phyloP scores from a whole-genome alignment of 2,113 vertebrate species.

The Seriola quinqueradiata region DNA sequence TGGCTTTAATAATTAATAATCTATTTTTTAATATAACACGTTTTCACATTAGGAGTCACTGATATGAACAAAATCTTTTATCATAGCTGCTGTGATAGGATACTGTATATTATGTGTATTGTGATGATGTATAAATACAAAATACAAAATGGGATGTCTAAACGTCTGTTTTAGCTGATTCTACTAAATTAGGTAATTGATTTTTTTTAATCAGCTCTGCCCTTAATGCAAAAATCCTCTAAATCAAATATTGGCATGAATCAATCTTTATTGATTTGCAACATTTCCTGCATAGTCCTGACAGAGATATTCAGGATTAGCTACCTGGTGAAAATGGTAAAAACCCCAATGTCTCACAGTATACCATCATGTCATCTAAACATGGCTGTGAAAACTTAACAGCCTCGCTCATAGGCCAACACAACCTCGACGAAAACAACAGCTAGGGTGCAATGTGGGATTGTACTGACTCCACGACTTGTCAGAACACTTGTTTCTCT shows the following conservation, averaged over 20 bases:
- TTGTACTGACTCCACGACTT: constrained; percentile 46
- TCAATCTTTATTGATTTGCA: not conserved
- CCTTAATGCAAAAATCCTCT: not conserved
- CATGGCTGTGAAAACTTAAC: not conserved
- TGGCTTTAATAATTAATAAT: not conserved
- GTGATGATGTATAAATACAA: too few relatives aligned
- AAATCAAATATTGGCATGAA: not conserved
- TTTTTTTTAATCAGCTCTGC: not conserved
- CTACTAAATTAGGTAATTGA: too few relatives aligned
- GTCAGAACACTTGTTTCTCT: constrained; percentile 51
- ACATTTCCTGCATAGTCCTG: not conserved
- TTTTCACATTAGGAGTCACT: not conserved
- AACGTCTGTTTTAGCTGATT: too few relatives aligned
- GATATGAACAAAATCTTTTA: not conserved
- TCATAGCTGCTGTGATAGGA: not conserved
- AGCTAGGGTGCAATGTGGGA: constrained; percentile 27
- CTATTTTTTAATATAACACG: too few relatives aligned
- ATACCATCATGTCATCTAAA: not conserved
- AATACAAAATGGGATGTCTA: too few relatives aligned
- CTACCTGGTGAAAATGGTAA: not conserved
- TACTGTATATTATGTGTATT: too few relatives aligned
- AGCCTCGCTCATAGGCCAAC: not conserved
- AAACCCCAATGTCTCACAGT: not conserved
- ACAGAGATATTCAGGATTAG: too few relatives aligned
- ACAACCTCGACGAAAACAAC: constrained; percentile 14